Evolutionary conservation across 2,113 vertebrate species (phyloP).

Genomic region (Calcarius ornatus): DNA sequence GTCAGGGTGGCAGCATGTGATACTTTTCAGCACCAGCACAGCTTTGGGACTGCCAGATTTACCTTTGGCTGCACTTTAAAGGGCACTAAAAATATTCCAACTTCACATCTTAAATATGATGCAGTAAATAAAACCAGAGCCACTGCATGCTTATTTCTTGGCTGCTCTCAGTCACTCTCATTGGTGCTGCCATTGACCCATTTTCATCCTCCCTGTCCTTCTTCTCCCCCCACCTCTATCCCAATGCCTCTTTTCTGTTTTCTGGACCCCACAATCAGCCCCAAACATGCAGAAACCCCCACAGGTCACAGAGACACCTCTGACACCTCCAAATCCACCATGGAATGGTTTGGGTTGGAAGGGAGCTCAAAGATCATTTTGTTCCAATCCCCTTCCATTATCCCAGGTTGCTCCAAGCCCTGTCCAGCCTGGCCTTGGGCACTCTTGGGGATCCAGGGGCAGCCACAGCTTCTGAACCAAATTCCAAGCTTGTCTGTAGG

Average conservation of each 20-base stretch:
- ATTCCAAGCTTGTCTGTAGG: background rate
- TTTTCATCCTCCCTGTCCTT: background rate
- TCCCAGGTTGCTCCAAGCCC: background rate
- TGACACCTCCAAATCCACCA: background rate
- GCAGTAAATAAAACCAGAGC: background rate
- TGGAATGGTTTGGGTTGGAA: background rate
- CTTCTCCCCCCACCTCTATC: background rate
- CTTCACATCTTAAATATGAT: background rate
- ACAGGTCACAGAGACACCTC: accelerated
- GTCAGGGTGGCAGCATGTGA: background rate
- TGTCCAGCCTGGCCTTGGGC: background rate
- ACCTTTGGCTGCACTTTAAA: background rate
- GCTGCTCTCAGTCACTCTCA: background rate
- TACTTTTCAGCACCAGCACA: background rate
- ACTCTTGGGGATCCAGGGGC: background rate
- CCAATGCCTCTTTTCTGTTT: background rate
- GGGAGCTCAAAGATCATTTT: no score
- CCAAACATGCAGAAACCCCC: background rate
- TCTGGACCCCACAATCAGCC: background rate
- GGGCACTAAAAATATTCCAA: background rate
- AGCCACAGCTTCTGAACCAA: background rate
- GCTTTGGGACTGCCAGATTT: background rate
- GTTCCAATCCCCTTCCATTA: accelerated
- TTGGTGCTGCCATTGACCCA: background rate
- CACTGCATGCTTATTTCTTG: background rate